Conservation (phyloP, 2,113 vertebrate genomes). For the Epinephelus cyanopodus region DNA sequence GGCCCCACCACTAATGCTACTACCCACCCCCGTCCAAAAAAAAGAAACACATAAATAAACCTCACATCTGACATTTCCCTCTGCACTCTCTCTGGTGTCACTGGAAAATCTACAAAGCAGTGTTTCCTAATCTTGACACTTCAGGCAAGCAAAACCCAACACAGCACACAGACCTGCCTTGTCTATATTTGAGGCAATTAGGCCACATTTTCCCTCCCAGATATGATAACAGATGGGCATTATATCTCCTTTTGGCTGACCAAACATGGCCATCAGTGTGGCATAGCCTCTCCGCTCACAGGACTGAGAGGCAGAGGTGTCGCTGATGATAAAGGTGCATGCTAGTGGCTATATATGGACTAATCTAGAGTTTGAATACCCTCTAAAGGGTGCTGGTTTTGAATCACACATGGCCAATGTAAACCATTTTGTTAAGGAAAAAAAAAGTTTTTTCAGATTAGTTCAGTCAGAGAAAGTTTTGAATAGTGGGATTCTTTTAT, state of each 20-base stretch:
- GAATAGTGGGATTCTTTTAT: constrained; percentile 16
- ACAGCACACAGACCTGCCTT: constrained; percentile 68
- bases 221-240: constrained; percentile 83
- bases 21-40: constrained; percentile 15
- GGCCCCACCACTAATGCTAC: constrained; percentile 25
- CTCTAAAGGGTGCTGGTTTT: constrained; percentile 42
- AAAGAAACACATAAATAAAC: constrained; percentile 6
- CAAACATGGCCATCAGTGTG: constrained; percentile 90
- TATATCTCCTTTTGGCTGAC: constrained; percentile 84
- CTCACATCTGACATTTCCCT: constrained; percentile 39
- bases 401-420: constrained; percentile 35
- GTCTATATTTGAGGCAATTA: constrained; percentile 85
- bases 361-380: constrained; percentile 67
- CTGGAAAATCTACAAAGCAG: constrained; percentile 79
- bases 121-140: constrained; percentile 83
- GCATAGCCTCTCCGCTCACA: constrained; percentile 80
- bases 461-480: constrained; percentile 16
- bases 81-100: constrained; percentile 57
- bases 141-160: constrained; percentile 78
- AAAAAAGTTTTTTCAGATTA: constrained; percentile 3
- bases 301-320: constrained; percentile 87
- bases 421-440: constrained; percentile 32
- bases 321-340: constrained; percentile 79
- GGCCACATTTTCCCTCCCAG: constrained; percentile 69
- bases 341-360: constrained; percentile 79